phyloP scores from a whole-genome alignment of 1,140 invertebrate species.

The Calephelis virginiensis region DNA sequence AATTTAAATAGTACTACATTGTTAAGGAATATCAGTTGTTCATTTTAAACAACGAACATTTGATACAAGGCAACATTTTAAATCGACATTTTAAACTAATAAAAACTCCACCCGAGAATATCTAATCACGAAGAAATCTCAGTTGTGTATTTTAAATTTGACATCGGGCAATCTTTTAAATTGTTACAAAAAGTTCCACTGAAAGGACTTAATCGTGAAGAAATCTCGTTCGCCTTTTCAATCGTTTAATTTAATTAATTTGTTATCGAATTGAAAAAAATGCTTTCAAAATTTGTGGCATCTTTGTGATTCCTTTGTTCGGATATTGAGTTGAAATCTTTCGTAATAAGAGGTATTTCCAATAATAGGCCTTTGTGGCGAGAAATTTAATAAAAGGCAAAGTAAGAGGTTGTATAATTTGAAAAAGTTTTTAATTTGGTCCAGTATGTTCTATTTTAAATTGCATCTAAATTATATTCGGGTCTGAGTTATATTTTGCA shows the following conservation, averaged over 20 bases:
- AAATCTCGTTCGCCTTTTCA: constrained; percentile 4
- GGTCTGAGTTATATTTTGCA: too few species aligned
- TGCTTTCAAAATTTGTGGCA: constrained; percentile 14
- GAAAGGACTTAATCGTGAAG: constrained; percentile 8
- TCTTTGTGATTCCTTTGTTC: constrained; percentile 14
- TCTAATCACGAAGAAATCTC: constrained; percentile 2
- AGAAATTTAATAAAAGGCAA: constrained; percentile 5
- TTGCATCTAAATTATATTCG: too few species aligned
- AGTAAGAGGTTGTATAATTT: not conserved
- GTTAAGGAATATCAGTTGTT: too few species aligned
- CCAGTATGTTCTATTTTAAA: not conserved
- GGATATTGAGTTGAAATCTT: constrained; percentile 11
- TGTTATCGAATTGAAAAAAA: constrained; percentile 11
- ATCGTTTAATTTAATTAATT: constrained; percentile 11
- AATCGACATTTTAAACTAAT: too few species aligned
- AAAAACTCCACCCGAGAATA: constrained; percentile 4
- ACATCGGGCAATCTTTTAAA: too few species aligned
- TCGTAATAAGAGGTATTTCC: constrained; percentile 1
- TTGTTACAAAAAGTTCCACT: constrained; percentile 13
- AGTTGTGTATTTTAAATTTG: too few species aligned
- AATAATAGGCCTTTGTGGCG: constrained; percentile 12
- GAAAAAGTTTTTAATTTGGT: constrained; percentile 2
- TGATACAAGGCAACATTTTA: too few species aligned
- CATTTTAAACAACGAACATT: too few species aligned
- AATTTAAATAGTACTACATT: too few species aligned